Conservation (phyloP, 2,113 vertebrate genomes). For the Notarius quadriscutis region DNA sequence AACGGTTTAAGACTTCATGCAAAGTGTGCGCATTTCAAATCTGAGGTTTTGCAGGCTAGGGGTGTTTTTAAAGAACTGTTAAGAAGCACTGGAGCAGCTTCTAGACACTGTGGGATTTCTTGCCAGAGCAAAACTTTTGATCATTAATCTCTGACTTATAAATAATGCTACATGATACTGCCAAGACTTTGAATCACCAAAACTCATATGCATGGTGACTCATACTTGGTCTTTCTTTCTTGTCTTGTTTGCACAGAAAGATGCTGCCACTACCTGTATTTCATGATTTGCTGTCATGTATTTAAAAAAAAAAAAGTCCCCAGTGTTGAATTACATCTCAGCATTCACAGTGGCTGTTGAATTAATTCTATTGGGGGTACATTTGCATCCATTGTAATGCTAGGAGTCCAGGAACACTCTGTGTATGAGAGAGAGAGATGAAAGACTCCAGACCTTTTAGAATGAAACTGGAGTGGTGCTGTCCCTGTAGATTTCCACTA, state of each 20-base stretch:
- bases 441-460: neutral
- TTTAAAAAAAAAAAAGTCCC: neutral
- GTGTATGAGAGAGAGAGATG: neutral
- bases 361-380: too few relatives aligned
- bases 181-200: neutral
- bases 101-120: neutral
- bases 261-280: neutral
- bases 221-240: neutral
- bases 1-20: neutral
- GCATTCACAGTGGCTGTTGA: too few relatives aligned
- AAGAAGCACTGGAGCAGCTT: neutral
- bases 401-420: too few relatives aligned
- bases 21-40: neutral
- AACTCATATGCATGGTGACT: neutral
- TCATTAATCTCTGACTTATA: slow-evolving; percentile 20
- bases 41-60: neutral
- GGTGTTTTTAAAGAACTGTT: neutral
- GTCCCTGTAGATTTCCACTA: neutral
- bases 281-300: neutral
- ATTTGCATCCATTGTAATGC: too few relatives aligned
- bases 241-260: neutral
- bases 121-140: neutral
- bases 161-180: slow-evolving; percentile 6
- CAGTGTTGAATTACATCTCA: neutral
- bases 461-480: neutral